Percentiles rank a stretch among this genome's conserved stretches.
Evolutionary conservation across 64 coral and sea anemone genomes (phyloP).

Genomic region (Exaiptasia diaphana): DNA sequence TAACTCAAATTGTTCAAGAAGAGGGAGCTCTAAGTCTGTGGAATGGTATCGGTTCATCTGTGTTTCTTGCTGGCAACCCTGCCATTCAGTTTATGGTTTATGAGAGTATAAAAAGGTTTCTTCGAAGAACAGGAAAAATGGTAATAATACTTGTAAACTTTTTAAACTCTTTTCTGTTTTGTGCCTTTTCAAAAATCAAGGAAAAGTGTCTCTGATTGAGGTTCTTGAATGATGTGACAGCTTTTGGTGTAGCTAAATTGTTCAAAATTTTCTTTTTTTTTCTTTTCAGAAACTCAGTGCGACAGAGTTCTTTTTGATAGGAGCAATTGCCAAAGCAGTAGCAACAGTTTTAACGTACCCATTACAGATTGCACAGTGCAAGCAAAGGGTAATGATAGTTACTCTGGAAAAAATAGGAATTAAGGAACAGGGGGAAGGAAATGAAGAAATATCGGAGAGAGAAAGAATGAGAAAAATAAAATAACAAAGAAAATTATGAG

Average conservation of each 20-base stretch:
- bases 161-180: no score
- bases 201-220: no score
- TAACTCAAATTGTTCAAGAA: conserved; percentile 62
- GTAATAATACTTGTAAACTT: no score
- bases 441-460: no score
- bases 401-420: no score
- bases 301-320: conserved; percentile 83
- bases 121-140: conserved; percentile 57
- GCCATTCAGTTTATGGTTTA: conserved; percentile 96
- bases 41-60: conserved; percentile 77
- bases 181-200: no score
- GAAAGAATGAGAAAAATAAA: no score
- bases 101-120: conserved; percentile 73
- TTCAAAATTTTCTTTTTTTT: no score
- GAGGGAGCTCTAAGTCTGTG: conserved; percentile 76
- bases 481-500: no score
- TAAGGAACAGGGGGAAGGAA: no score
- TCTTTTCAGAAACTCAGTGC: conserved; percentile 46
- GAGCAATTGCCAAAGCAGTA: conserved; percentile 91
- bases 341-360: conserved; percentile 90
- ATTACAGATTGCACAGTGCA: conserved; percentile 87
- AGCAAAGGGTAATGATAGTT: conserved; percentile 86
- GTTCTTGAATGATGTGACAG: neutral
- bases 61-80: conserved; percentile 89
- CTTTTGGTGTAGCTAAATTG: neutral